Evolutionary conservation across 2,888 invertebrate genomes (phyloP), one percentile per base, ranked within the genome.

Genomic region (Eurytoma californica): DNA sequence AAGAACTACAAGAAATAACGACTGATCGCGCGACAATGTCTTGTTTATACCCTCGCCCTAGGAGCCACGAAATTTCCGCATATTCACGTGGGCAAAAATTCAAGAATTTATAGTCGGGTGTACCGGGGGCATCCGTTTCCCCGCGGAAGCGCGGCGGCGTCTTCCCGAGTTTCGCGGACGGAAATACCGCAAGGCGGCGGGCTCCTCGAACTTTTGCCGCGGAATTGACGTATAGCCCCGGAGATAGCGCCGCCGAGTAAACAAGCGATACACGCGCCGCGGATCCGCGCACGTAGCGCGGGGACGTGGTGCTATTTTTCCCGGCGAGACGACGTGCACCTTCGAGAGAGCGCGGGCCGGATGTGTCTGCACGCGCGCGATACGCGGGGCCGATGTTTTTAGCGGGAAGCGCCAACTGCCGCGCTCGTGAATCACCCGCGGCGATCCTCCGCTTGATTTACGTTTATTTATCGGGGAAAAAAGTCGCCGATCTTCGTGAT

Each of bases 191-290:
- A 39, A 39, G 57, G 76, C 51, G 65, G 79, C 75, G 65, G 73
- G 70, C 72, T 72, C 80, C 73, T 61, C 67, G 63, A 76, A 76
- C 53, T 76, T 72, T 80, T 28, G 7, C 53, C 83, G 78, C 84
- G 86, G 53, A 85, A 89, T 88, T 88, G 89, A 90, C 88, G 88
- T 89, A 90, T 89, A 86, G 87, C 86, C 84, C 82, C 83, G 85
- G 84, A 87, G 86, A 89, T 86, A 87, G 85, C 86, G 82, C 30
- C 47, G 82, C 83, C 82, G 83, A 84, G 89, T 89, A 90, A 90
- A 90, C 89, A 90, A 89, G 84, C 86, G 84, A 86, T 87, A 86
- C 84, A 85, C 85, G 58, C 60, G 49, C 85, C n/a, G 24, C 47
- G 51, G 1, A 55, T 58, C 18, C 5, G 16, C 39, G n/a, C 18